phyloP scores from a whole-genome alignment of 2,113 vertebrate genomes.

The Oncorhynchus mykiss region DNA sequence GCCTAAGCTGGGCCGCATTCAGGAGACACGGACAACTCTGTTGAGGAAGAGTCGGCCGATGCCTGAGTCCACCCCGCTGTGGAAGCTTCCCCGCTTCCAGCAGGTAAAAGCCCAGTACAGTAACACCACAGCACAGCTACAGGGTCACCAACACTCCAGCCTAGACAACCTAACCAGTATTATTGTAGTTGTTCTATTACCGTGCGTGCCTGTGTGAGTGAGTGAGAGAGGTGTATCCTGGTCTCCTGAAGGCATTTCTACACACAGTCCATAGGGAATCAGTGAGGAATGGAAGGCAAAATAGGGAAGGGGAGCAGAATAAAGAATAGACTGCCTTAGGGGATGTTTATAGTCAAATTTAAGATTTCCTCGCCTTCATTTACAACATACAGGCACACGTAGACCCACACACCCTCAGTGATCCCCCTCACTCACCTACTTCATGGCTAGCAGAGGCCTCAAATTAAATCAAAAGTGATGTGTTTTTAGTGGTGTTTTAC shows the following conservation, averaged over 20 bases:
- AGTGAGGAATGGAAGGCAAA: conserved; percentile 21
- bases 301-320: no score
- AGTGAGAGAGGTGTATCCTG: not conserved
- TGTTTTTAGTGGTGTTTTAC: conserved; percentile 99
- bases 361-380: conserved; percentile 20
- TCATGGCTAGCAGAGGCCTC: conserved; percentile 73
- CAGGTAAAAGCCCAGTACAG: not conserved
- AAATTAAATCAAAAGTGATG: conserved; percentile 99
- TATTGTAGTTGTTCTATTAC: no score
- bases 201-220: not conserved
- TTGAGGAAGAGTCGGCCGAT: conserved; percentile 69
- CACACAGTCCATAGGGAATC: conserved; percentile 16
- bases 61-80: conserved; percentile 60
- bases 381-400: conserved; percentile 5
- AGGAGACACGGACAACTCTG: conserved; percentile 75
- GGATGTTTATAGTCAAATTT: no score
- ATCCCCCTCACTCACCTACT: no score
- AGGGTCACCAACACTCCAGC: not conserved
- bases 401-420: conserved; percentile 6
- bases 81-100: conserved; percentile 70
- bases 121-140: not conserved
- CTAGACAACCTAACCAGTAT: no score
- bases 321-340: no score
- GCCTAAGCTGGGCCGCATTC: conserved; percentile 41
- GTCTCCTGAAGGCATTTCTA: conserved; percentile 5